These are phyloP conservation scores for Willowsia nigromaculata DNA, from an alignment of 2,888 invertebrate species.

Conservation along the genomic window DNA sequence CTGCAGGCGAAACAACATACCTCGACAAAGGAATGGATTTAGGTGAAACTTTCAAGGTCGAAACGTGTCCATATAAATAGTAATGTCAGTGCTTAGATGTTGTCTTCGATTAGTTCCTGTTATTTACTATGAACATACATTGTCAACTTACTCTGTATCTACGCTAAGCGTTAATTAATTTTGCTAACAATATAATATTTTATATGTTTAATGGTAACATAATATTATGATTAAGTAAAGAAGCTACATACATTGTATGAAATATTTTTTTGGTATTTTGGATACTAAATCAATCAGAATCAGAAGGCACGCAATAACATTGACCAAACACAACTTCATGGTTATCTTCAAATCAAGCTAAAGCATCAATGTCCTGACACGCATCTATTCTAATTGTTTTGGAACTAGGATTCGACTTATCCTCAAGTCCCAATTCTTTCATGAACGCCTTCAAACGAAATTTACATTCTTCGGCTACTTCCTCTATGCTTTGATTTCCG, in stretches of 20 bases:
- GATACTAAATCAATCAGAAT: no score
- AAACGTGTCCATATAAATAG: not conserved
- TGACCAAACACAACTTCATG: not conserved
- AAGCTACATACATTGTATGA: no score
- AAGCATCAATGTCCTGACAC: not conserved
- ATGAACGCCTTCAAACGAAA: slow-evolving; percentile 23
- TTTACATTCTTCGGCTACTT: slow-evolving; percentile 66
- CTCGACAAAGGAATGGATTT: not conserved
- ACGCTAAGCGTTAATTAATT: no score
- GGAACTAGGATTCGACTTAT: not conserved
- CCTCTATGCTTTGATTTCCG: slow-evolving; percentile 74
- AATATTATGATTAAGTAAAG: no score
- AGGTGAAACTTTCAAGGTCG: slow-evolving; percentile 27
- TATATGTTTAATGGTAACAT: no score
- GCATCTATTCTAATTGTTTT: not conserved
- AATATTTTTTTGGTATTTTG: no score
- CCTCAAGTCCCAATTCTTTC: slow-evolving; percentile 12
- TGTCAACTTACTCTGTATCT: no score
- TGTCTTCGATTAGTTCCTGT: no score
- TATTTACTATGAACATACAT: no score
- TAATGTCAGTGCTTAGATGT: not conserved
- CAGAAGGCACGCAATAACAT: no score
- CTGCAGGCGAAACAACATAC: slow-evolving; percentile 13
- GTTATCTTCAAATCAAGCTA: not conserved
- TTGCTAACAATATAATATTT: no score